Evolutionary conservation across 1,140 invertebrate species (phyloP).

Genomic region (Leucophenga varia): DNA sequence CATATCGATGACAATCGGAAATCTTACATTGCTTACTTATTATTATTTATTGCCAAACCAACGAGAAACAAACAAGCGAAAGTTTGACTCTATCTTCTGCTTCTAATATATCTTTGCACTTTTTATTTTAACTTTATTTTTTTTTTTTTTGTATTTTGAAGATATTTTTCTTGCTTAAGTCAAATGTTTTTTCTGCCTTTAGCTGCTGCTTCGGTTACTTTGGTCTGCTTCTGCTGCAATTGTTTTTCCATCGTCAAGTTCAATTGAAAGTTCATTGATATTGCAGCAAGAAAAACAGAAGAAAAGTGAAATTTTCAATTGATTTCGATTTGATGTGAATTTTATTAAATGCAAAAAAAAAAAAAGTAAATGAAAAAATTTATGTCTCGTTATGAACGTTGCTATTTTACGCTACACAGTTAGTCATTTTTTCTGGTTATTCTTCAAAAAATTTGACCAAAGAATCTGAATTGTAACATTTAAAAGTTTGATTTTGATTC

Average conservation of each 20-base stretch:
- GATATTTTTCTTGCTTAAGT: conserved; percentile 19
- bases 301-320: conserved; percentile 27
- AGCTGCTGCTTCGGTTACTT: not conserved
- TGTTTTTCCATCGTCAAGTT: conserved; percentile 26
- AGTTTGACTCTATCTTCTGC: conserved; percentile 53
- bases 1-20: conserved; percentile 48
- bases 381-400: no score
- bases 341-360: no score
- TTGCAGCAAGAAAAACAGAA: no score
- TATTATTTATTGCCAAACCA: conserved; percentile 43
- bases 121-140: not conserved
- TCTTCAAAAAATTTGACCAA: no score
- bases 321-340: conserved; percentile 13
- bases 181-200: conserved; percentile 28
- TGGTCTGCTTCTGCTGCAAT: conserved; percentile 28
- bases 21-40: conserved; percentile 33
- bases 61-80: conserved; percentile 39
- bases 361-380: no score
- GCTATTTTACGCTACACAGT: no score
- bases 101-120: conserved; percentile 40
- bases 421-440: no score
- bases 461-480: no score
- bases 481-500: no score
- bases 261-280: conserved; percentile 27
- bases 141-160: conserved; percentile 17